Evolutionary conservation across 2,888 invertebrate species (phyloP), one percentile per base, ranked within the genome.

Genomic region (Boloria selene): DNA sequence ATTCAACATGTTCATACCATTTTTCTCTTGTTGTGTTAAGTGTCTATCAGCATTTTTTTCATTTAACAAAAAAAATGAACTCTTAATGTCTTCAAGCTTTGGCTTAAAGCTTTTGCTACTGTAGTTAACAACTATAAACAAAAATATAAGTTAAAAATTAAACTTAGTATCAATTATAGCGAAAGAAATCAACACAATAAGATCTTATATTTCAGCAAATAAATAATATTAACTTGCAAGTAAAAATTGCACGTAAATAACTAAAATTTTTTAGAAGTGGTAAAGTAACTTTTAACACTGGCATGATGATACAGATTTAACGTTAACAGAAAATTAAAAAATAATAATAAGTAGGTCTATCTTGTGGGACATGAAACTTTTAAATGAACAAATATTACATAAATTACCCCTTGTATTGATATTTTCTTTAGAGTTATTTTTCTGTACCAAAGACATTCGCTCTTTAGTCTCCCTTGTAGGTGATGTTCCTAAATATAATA

Each of bases 41-140:
- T 71, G 73, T 63, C 70, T 72, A 17, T 76, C 13, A 38, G 42
- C 22, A 26, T 53, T 64, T 7, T 77, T 77, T 68, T 82, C 77
- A 68, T 84, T 84, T 62, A 90, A 64, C 58, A 90, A 73, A 62
- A 88, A 72, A 73, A 76, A 81, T 50, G 90, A 90, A 73, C 90
- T 90, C 73, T 88, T 83, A 65, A 90, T 90, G 51, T 90, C 89
- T 75, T 90, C 88, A 51, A 90, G 74, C 70, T 86, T 83, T 0
- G 90, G 89, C 67, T 83, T 88, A 68, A 83, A 90, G 71, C 75
- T 79, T 78, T 71, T 78, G 52, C 65, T 79, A 62, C 76, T 77
- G 55, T 78, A 76, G 59, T 73, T 75, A 13, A 70, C 66, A 47
- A 77, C 88, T 88, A 77, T 62, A 83, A 83, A 72, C 54, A 67